Evolutionary conservation across 2,113 vertebrate genomes (phyloP).

Genomic region (Zosterops pallidus): DNA sequence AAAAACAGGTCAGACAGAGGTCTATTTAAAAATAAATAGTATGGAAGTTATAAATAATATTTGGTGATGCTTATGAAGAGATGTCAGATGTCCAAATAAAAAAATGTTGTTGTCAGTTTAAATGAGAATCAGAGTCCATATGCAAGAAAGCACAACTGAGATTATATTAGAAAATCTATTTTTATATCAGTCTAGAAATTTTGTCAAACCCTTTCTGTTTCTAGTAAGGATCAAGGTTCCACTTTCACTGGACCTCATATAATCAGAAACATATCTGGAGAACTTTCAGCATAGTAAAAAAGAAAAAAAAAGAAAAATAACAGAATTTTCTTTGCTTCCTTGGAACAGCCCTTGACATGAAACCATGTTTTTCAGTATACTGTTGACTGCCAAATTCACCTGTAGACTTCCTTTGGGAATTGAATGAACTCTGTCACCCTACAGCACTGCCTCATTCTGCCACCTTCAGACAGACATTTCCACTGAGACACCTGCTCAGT

Average conservation of each 20-base stretch:
- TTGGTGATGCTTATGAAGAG: neutral
- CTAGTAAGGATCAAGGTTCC: neutral
- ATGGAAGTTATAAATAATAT: neutral
- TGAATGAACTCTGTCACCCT: neutral
- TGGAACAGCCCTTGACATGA: neutral
- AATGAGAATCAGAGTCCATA: neutral
- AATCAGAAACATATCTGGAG: neutral
- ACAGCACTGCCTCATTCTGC: neutral
- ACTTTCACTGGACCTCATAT: neutral
- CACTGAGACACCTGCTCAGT: neutral
- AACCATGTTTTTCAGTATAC: neutral
- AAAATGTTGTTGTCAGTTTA: neutral
- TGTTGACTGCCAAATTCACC: neutral
- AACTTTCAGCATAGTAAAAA: neutral
- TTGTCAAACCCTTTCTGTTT: neutral
- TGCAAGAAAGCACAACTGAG: neutral
- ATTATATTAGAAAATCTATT: neutral
- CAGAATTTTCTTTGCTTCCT: neutral
- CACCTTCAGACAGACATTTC: neutral
- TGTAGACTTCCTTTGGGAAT: neutral
- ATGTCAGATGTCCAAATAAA: neutral
- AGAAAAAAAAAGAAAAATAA: rapidly evolving
- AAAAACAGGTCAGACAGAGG: neutral
- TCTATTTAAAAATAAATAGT: neutral
- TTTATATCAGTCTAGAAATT: neutral